Evolutionary conservation across 2,113 vertebrate genomes (phyloP).

Genomic region (Centropus unirufus): DNA sequence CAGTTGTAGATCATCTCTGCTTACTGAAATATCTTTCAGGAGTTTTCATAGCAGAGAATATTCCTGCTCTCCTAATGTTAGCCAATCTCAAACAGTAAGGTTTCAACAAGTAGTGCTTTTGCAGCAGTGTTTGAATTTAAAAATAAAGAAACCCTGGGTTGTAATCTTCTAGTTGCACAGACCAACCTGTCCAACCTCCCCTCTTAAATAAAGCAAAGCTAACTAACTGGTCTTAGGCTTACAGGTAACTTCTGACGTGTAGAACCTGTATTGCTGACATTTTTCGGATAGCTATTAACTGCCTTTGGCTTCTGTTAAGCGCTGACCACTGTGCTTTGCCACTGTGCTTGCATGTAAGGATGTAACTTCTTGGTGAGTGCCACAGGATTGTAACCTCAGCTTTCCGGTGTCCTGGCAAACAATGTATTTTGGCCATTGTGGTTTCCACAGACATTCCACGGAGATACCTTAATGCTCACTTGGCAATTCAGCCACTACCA

Average conservation of each 20-base stretch:
- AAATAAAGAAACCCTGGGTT: background rate
- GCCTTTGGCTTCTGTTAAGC: background rate
- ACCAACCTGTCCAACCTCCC: background rate
- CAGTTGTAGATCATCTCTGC: background rate
- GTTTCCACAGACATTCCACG: background rate
- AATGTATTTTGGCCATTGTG: background rate
- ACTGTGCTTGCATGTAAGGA: background rate
- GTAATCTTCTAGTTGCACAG: background rate
- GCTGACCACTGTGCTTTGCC: background rate
- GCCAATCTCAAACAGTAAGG: background rate
- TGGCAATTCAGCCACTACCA: background rate
- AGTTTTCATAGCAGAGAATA: background rate
- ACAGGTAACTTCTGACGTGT: background rate
- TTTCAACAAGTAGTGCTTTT: background rate
- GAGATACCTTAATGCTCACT: background rate
- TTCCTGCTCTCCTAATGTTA: background rate
- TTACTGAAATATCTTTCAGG: background rate
- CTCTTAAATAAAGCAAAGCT: background rate
- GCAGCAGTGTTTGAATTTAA: background rate
- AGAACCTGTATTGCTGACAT: background rate
- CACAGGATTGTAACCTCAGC: background rate
- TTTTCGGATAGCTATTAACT: background rate
- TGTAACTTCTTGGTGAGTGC: background rate
- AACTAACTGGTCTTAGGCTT: background rate
- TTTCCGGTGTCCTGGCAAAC: background rate